phyloP scores from a whole-genome alignment of 2,888 invertebrate species.

The Coelinius sp. region DNA sequence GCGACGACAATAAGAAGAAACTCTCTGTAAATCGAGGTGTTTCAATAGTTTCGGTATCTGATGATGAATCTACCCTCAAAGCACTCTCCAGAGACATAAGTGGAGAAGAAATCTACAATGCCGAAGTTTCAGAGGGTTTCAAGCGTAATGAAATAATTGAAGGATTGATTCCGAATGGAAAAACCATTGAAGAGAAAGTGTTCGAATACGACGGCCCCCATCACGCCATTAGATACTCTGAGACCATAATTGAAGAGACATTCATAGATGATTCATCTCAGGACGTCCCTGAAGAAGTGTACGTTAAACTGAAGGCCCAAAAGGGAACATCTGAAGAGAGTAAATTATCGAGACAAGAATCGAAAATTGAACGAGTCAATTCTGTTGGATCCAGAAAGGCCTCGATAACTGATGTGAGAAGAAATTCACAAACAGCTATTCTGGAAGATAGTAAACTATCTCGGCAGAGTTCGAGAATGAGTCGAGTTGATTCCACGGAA shows the following conservation, averaged over 20 bases:
- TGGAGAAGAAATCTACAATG: slow-evolving; percentile 73
- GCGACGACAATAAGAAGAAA: slow-evolving; percentile 70
- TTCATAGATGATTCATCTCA: slow-evolving; percentile 72
- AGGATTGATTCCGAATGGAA: slow-evolving; percentile 52
- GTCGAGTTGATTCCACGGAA: slow-evolving; percentile 42
- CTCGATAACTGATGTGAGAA: background rate
- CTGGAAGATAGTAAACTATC: slow-evolving; percentile 46
- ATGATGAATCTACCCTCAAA: slow-evolving; percentile 76
- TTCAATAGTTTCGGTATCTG: slow-evolving; percentile 79
- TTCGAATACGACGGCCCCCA: slow-evolving; percentile 52
- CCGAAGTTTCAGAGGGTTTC: slow-evolving; percentile 52
- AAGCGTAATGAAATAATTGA: slow-evolving; percentile 52
- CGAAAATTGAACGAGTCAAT: slow-evolving; percentile 20
- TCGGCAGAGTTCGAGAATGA: slow-evolving; percentile 44
- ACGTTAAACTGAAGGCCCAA: slow-evolving; percentile 36
- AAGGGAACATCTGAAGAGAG: slow-evolving; percentile 46
- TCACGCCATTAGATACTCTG: slow-evolving; percentile 54
- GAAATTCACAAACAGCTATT: slow-evolving; percentile 33
- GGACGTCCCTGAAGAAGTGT: slow-evolving; percentile 50
- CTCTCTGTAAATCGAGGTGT: slow-evolving; percentile 72
- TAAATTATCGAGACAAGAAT: slow-evolving; percentile 39
- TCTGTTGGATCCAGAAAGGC: background rate
- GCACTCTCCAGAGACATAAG: slow-evolving; percentile 76
- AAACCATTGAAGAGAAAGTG: slow-evolving; percentile 46
- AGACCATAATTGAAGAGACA: slow-evolving; percentile 71